Percentiles rank a stretch among this genome's conserved stretches.
Conservation (phyloP, 2,113 vertebrate genomes). For the Coryphaenoides rupestris region DNA sequence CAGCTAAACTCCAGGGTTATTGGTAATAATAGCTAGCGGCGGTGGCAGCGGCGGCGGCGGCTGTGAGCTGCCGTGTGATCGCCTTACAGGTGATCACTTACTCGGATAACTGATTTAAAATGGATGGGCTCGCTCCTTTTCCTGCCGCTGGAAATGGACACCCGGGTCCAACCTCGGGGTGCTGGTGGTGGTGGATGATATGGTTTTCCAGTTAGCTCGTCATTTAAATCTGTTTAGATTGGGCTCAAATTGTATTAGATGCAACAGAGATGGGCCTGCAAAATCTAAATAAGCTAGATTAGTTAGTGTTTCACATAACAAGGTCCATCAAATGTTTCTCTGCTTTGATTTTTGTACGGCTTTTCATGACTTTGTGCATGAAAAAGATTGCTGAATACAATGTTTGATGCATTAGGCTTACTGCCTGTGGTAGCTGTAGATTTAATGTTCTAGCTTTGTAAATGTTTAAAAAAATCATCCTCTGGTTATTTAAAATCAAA, state of each 20-base stretch:
- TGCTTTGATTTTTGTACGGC: no score
- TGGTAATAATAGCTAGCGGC: constrained; percentile 67
- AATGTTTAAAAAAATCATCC: no score
- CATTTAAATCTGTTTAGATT: constrained; percentile 8
- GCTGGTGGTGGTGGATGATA: constrained; percentile 37
- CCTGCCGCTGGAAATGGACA: constrained; percentile 58
- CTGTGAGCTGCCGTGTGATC: constrained; percentile 56
- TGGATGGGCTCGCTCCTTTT: constrained; percentile 64
- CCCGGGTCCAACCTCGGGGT: constrained; percentile 26
- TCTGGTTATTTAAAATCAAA: not conserved
- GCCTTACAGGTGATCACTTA: constrained; percentile 67
- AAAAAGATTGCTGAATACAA: no score
- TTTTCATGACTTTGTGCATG: no score
- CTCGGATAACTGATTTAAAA: constrained; percentile 74
- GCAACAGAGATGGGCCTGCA: no score
- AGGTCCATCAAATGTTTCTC: no score
- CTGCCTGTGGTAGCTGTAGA: no score
- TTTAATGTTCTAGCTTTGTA: no score
- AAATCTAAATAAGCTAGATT: no score
- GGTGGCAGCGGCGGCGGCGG: no score
- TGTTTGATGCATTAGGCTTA: no score
- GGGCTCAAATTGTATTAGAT: constrained; percentile 1
- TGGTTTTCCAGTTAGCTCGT: constrained; percentile 27
- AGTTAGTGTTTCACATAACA: no score
- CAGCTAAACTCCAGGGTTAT: constrained; percentile 53